Evolutionary conservation across 2,888 invertebrate species (phyloP).

Genomic region (Cheilosia impressa): DNA sequence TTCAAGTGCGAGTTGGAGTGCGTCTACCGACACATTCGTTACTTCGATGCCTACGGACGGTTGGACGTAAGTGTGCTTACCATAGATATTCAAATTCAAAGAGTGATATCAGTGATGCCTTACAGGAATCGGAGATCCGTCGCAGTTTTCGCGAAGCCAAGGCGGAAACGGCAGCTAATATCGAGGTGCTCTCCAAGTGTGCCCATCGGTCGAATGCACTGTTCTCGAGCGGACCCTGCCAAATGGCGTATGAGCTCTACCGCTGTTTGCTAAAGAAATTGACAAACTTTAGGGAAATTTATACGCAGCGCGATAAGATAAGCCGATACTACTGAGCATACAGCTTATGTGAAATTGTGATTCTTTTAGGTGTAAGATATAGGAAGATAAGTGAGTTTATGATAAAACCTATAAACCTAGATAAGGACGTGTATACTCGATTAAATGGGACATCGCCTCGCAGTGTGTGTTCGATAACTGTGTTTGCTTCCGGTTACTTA

Average conservation of each 20-base stretch:
- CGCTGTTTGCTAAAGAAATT: conserved; percentile 73
- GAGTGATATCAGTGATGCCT: conserved; percentile 15
- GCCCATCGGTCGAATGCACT: conserved; percentile 75
- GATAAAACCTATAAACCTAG: conserved; percentile 15
- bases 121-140: conserved; percentile 73
- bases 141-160: conserved; percentile 75
- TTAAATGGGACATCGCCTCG: conserved; percentile 7
- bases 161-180: conserved; percentile 12
- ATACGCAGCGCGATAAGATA: conserved; percentile 71
- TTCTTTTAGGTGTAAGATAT: conserved; percentile 26
- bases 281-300: conserved; percentile 56
- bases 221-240: conserved; percentile 55
- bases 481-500: conserved; percentile 9
- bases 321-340: conserved; percentile 57
- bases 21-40: conserved; percentile 77
- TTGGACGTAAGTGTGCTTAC: conserved; percentile 76
- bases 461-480: not conserved
- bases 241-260: conserved; percentile 76
- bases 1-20: conserved; percentile 76
- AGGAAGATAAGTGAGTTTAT: conserved; percentile 17
- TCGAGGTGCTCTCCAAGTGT: conserved; percentile 61
- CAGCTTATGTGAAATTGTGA: conserved; percentile 28
- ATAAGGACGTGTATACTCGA: conserved; percentile 20
- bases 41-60: conserved; percentile 78
- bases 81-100: not conserved